Base-by-base conservation (phyloP, 2,888 invertebrate genomes). In the Liopterus haemorrhoidalis region DNA sequence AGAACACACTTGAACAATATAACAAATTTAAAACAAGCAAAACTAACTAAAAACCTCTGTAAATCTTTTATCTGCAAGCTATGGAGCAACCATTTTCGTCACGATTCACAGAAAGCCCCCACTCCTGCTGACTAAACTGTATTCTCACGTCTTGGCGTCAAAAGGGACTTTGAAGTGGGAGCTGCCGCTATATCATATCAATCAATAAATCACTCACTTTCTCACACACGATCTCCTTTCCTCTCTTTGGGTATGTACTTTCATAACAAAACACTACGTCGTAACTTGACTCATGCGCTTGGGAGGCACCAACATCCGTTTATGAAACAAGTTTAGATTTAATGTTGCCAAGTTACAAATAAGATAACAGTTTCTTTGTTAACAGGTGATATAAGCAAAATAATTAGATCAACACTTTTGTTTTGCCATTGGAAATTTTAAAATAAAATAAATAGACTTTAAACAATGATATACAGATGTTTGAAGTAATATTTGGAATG, bases 261-360 rank as follows among this genome's bases (percentile, higher is more conserved):
- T 8, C 47, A 48, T 41, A 46, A 43, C 57, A 54, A 60, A 31
- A 36, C 57, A 64, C 69, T 69, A 68, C 66, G 72, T 70, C 71
- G 67, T 62, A 28, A 35, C 46, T 71, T 61, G 67, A 63, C 68
- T 49, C 52, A 50, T 43, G 35, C 55, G 51, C 49, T 53, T 57
- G 62, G 58, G 63, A 62, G 63, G 63, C 63, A 73, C 75, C 76
- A 75, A 79, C 78, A 79, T 79, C 79, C 79, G 79, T 78, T 79
- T 76, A 73, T 75, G 75, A 79, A 79, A 79, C 79, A 74, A 78
- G 79, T 79, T 79, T 78, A 71, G 69, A 67, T 64, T 70, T 76
- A 63, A 60, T 61, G 77, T 76, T 79, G 79, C 71, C 78, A 59
- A 47, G 53, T 66, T 52, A 52, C 50, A 41, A 44, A 39, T 38